Percentiles rank a stretch among this genome's conserved stretches.
Conservation (phyloP, 2,113 vertebrate genomes). For the Hippocampus barbouri region DNA sequence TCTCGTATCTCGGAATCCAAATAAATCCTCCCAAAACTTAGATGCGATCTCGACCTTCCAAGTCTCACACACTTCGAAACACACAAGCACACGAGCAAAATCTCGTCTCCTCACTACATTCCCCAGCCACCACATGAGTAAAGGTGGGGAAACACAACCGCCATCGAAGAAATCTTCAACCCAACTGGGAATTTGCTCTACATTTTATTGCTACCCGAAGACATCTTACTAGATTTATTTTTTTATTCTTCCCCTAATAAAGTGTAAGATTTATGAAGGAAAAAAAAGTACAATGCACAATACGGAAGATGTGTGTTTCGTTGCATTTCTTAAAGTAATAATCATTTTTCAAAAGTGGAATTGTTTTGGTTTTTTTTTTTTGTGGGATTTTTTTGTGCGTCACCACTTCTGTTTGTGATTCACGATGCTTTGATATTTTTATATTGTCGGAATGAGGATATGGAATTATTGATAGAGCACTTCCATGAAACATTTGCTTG, state of each 20-base stretch:
- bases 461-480: neutral
- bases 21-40: constrained; percentile 79
- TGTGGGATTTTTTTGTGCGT: neutral
- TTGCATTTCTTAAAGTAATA: neutral
- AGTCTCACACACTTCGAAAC: constrained; percentile 55
- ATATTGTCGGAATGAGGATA: neutral
- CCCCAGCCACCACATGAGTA: constrained; percentile 16
- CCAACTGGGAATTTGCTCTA: constrained; percentile 47
- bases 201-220: constrained; percentile 54
- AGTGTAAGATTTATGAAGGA: constrained; percentile 8
- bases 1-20: constrained; percentile 72
- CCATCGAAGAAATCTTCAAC: constrained; percentile 52
- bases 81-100: constrained; percentile 34
- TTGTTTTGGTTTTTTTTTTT: neutral
- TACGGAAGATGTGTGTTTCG: neutral
- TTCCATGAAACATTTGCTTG: neutral
- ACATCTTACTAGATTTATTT: constrained; percentile 34
- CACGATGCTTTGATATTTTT: neutral
- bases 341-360: no score
- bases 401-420: neutral
- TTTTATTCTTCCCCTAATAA: constrained; percentile 15
- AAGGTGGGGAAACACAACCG: constrained; percentile 61
- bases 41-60: constrained; percentile 76
- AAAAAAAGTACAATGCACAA: neutral
- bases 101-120: constrained; percentile 23